Percentiles rank a stretch among this genome's conserved stretches.
Conservation (phyloP, 2,113 vertebrate species). For the Anarrhichthys ocellatus region DNA sequence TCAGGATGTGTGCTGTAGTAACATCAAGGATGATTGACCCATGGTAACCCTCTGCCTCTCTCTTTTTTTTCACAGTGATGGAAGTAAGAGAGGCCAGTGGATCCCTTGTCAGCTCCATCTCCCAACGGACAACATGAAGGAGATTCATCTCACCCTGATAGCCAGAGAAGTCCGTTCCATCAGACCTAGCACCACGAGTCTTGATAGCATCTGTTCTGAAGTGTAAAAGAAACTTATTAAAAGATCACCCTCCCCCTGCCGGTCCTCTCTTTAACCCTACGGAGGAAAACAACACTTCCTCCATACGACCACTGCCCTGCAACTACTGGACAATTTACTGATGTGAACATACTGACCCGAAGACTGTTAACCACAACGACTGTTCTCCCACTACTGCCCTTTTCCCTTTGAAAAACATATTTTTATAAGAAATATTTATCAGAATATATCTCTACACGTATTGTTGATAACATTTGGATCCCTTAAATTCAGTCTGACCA, state of each 20-base stretch:
- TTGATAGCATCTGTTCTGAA: constrained; percentile 32
- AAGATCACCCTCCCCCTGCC: neutral
- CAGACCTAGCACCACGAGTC: constrained; percentile 62
- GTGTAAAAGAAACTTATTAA: constrained; percentile 25
- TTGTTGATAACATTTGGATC: constrained; percentile 73
- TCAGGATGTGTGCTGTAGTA: neutral
- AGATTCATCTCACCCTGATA: constrained; percentile 47
- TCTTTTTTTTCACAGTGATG: constrained; percentile 76
- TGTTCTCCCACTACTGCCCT: constrained; percentile 73
- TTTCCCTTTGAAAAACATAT: constrained; percentile 63
- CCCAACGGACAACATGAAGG: constrained; percentile 79
- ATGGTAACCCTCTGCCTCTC: constrained; percentile 41
- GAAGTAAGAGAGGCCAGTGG: constrained; percentile 50
- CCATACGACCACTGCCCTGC: neutral
- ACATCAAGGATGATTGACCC: neutral
- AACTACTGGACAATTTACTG: constrained; percentile 50
- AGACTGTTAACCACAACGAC: constrained; percentile 82
- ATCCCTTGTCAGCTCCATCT: constrained; percentile 60
- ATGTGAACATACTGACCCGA: constrained; percentile 65
- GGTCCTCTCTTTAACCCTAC: constrained; percentile 12
- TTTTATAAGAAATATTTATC: constrained; percentile 70
- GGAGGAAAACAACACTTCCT: constrained; percentile 44
- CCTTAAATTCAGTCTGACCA: constrained; percentile 9
- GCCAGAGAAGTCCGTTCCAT: constrained; percentile 61
- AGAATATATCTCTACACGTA: constrained; percentile 47